Percentiles rank a stretch among this genome's conserved stretches.
phyloP scores from a whole-genome alignment of 2,113 vertebrate species.

The Nannobrachium achirus region DNA sequence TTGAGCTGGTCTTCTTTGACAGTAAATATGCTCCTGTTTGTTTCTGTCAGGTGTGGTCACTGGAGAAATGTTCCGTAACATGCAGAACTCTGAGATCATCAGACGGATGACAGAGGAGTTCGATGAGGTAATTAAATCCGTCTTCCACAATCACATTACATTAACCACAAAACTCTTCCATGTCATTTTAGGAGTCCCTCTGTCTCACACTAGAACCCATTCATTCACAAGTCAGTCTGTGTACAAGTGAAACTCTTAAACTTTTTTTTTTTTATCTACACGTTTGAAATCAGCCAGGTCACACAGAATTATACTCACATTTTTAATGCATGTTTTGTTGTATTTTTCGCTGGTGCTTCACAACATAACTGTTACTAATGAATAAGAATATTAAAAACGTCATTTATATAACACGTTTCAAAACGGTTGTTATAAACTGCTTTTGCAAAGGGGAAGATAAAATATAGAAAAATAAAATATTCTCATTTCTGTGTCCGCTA shows the following conservation, averaged over 20 bases:
- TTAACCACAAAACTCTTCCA: background rate
- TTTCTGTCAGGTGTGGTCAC: slow-evolving; percentile 90
- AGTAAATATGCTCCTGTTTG: slow-evolving; percentile 8
- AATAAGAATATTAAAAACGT: no score
- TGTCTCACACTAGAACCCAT: no score
- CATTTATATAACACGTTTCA: background rate
- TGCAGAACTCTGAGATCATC: slow-evolving; percentile 99
- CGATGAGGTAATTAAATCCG: slow-evolving; percentile 88
- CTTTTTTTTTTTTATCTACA: no score
- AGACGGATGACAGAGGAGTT: slow-evolving; percentile 99
- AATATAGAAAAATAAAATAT: slow-evolving; percentile 3
- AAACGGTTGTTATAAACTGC: background rate
- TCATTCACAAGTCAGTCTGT: no score
- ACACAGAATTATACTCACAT: no score
- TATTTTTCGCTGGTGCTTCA: no score
- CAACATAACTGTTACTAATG: no score
- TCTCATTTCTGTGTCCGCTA: slow-evolving; percentile 48
- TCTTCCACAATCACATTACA: background rate
- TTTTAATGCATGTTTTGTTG: no score
- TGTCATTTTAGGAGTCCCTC: background rate
- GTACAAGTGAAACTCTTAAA: no score
- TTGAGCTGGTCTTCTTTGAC: background rate
- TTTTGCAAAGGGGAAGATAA: background rate
- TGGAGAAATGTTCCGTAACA: slow-evolving; percentile 98
- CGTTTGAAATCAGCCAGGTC: no score